Evolutionary conservation across 2,797 vertebrate species (phyloP).

Genomic region (Tympanoctomys barrerae): DNA sequence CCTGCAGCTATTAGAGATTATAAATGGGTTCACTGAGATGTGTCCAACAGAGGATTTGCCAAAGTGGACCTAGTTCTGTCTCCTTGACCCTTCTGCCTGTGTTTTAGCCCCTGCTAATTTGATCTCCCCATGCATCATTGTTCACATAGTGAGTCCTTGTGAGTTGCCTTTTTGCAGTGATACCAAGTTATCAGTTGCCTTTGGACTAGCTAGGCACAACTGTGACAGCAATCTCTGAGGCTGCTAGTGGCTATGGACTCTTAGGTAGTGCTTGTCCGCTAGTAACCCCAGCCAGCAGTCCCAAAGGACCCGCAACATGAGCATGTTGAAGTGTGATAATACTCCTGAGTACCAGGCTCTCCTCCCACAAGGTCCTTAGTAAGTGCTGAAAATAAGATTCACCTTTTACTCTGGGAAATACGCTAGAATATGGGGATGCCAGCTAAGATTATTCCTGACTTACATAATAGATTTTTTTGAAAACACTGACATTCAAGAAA

Average conservation of each 20-base stretch:
- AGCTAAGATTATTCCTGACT: not conserved
- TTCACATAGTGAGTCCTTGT: not conserved
- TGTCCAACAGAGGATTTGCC: not conserved
- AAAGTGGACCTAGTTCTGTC: not conserved
- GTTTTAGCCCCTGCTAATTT: not conserved
- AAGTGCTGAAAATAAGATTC: not conserved
- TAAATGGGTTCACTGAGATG: not conserved
- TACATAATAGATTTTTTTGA: not conserved
- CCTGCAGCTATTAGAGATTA: not conserved
- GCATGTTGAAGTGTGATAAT: not conserved
- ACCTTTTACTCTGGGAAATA: constrained; percentile 32
- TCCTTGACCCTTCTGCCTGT: not conserved
- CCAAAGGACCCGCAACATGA: not conserved
- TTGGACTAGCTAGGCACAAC: not conserved
- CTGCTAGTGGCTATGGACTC: not conserved
- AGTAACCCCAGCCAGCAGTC: not conserved
- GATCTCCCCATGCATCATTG: not conserved
- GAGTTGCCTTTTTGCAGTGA: not conserved
- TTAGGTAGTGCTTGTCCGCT: not conserved
- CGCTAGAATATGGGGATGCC: not conserved
- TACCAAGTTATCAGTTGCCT: not conserved
- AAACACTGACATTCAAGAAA: constrained; percentile 29
- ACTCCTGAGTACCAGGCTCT: not conserved
- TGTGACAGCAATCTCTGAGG: not conserved
- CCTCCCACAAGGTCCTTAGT: not conserved